phyloP scores from a whole-genome alignment of 2,113 vertebrate genomes.

The Paralichthys olivaceus region DNA sequence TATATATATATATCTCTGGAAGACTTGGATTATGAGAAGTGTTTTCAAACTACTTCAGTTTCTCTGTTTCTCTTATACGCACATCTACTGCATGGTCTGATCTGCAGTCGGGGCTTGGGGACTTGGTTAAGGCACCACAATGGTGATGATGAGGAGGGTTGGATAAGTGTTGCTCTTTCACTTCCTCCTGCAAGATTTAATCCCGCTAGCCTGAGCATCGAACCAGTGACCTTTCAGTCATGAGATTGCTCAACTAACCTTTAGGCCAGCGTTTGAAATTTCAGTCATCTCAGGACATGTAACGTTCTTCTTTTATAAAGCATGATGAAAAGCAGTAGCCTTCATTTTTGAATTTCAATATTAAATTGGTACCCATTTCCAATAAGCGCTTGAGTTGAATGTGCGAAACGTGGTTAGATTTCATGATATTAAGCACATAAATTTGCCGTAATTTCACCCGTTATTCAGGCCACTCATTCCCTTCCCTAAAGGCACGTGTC shows the following conservation, averaged over 20 bases:
- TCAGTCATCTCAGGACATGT: background rate
- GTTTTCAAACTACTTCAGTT: no score
- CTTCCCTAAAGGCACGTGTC: conserved; percentile 6
- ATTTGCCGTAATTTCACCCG: conserved; percentile 6
- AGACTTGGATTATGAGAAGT: no score
- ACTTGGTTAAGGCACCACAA: background rate
- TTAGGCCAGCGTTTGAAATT: background rate
- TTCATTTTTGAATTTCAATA: background rate
- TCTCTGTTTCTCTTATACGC: no score
- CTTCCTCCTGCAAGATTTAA: background rate
- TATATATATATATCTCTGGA: no score
- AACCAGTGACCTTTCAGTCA: background rate
- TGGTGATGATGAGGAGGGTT: background rate
- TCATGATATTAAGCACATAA: background rate
- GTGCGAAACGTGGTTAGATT: background rate
- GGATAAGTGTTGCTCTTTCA: background rate
- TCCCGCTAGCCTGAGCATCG: background rate
- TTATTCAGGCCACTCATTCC: conserved; percentile 8
- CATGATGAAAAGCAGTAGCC: background rate
- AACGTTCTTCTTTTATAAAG: background rate
- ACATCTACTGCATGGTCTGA: no score
- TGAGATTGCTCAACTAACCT: background rate
- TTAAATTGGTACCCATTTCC: background rate
- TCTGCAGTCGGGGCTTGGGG: background rate
- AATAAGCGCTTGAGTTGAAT: background rate